These are phyloP conservation scores for Calliphora vomitoria DNA, from an alignment of 2,888 invertebrate genomes.

Conservation along the genomic window DNA sequence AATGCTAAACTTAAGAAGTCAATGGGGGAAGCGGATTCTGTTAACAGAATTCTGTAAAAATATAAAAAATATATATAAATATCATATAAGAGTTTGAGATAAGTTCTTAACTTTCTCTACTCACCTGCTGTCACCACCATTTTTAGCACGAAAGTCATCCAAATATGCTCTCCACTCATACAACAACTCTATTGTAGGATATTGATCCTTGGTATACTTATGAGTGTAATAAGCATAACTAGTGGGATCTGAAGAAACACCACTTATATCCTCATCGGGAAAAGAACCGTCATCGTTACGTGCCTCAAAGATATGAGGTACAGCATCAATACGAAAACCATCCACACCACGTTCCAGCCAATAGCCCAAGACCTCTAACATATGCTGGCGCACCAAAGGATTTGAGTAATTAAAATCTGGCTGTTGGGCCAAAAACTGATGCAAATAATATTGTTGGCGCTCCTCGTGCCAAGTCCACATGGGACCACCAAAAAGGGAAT, in stretches of 20 bases:
- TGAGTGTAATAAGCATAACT: constrained; percentile 87
- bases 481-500: constrained; percentile 82
- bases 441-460: constrained; percentile 87
- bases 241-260: constrained; percentile 84
- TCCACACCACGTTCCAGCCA: constrained; percentile 92
- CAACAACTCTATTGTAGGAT: constrained; percentile 86
- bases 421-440: constrained; percentile 87
- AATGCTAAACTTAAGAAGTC: constrained; percentile 87
- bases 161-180: constrained; percentile 86
- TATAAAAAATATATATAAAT: not conserved
- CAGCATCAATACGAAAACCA: constrained; percentile 90
- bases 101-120: no score
- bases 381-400: constrained; percentile 84
- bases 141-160: constrained; percentile 82
- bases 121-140: constrained; percentile 76
- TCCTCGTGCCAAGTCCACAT: constrained; percentile 89
- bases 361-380: constrained; percentile 87
- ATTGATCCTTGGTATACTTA: constrained; percentile 87
- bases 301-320: constrained; percentile 87
- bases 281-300: constrained; percentile 78
- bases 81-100: no score
- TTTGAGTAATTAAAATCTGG: constrained; percentile 88
- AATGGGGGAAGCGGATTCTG: constrained; percentile 87
- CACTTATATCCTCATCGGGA: constrained; percentile 85
- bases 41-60: constrained; percentile 63